Evolutionary conservation across 2,113 vertebrate genomes (phyloP), one percentile per base, ranked within the genome.

Genomic region (Lampris megalopsis): DNA sequence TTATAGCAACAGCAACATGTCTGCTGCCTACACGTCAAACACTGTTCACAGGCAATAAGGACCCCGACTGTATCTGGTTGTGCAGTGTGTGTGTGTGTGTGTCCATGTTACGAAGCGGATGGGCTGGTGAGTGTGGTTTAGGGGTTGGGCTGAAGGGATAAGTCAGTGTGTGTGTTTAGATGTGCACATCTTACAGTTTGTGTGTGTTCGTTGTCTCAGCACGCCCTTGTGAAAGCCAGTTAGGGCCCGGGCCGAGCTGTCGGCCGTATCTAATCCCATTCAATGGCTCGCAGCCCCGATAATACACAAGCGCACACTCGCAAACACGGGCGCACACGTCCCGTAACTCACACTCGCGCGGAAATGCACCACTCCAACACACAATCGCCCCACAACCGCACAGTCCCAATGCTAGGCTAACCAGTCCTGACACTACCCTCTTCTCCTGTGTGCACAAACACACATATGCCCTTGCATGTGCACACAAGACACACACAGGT

Each of bases 181-280:
- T 24, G 9, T 66, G 47, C 13, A 38, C 36, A 3, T 68, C 35
- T 63, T 9, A 13, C 38, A 43, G 50, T 63, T 56, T 61, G 56
- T 35, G 42, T 49, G 70, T 56, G 38, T 42, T 7, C 52, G 52
- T 49, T 37, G 59, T 61, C 1, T 57, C 60, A 8, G n/a, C 50
- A 45, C 67, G 71, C 24, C 35, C 69, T 59, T 63, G 62, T 54
- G 69, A 48, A 77, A 85, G 83, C 70, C 80, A 85, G 68, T 85
- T 73, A 75, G 67, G 73, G 40, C 82, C 68, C 66, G 63, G 79
- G 82, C 75, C 49, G 75, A 73, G 86, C 42, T 68, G 72, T 77
- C 72, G 54, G 77, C 84, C 77, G 83, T 72, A 79, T 86, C 75
- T 81, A 82, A 77, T 86, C 81, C 71, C 47, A 86, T 88, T 86